A percentile compares a stretch with the other conserved stretches of the same genome.
Conservation (phyloP, 2,113 vertebrate genomes). For the Macaca mulatta region DNA sequence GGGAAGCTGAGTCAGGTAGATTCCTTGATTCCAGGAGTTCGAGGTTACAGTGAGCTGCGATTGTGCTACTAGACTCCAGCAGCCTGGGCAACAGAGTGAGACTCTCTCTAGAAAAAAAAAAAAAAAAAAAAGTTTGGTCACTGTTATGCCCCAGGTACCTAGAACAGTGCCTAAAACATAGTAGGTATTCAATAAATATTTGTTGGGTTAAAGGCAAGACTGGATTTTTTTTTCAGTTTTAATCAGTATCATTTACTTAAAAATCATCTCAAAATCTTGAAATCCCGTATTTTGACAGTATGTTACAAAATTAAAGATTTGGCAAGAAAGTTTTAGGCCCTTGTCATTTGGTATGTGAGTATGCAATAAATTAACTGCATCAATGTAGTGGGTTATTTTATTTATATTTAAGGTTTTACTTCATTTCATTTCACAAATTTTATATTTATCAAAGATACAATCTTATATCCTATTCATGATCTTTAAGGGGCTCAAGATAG, state of each 20-base stretch:
- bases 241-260: not conserved
- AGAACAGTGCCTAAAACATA: not conserved
- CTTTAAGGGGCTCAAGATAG: not conserved
- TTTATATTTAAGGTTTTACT: not conserved
- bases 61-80: not conserved
- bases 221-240: constrained; percentile 2
- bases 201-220: not conserved
- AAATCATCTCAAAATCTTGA: not conserved
- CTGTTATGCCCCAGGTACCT: not conserved
- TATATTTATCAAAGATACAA: not conserved
- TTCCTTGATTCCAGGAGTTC: not conserved
- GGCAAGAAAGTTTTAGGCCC: not conserved
- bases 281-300: not conserved
- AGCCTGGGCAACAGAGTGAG: not conserved
- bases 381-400: not conserved
- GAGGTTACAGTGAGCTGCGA: not conserved
- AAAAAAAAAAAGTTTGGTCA: not conserved
- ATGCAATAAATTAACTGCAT: not conserved
- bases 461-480: not conserved
- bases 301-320: constrained; percentile 10
- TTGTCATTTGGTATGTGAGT: not conserved
- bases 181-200: not conserved
- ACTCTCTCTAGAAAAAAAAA: not conserved
- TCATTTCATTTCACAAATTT: not conserved
- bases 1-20: not conserved